phyloP scores from a whole-genome alignment of 2,888 invertebrate genomes.

The Apomyelois bistriatella region DNA sequence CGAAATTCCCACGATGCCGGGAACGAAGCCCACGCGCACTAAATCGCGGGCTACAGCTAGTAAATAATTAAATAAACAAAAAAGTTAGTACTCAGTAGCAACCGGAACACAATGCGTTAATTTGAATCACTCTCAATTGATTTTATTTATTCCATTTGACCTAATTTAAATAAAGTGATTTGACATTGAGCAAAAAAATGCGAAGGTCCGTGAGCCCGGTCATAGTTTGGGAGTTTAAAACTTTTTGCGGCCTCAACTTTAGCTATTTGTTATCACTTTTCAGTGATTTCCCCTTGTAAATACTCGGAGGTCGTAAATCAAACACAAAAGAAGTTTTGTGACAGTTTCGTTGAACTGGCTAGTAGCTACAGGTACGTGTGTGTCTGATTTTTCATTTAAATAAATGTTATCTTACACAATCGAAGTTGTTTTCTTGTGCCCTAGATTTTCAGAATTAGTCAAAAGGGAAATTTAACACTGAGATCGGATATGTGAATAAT shows the following conservation, averaged over 20 bases:
- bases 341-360: conserved; percentile 1
- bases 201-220: background rate
- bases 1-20: too few species aligned
- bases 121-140: too few species aligned
- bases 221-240: conserved; percentile 6
- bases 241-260: conserved; percentile 16
- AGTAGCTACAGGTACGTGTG: background rate
- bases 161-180: conserved; percentile 1
- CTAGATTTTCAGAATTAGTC: too few species aligned
- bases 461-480: too few species aligned
- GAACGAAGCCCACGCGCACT: too few species aligned
- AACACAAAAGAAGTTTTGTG: conserved; percentile 13
- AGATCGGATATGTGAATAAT: too few species aligned
- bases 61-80: too few species aligned
- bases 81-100: too few species aligned
- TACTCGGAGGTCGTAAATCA: conserved; percentile 15
- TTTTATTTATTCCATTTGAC: background rate
- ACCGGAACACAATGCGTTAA: too few species aligned
- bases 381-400: background rate
- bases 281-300: conserved; percentile 20
- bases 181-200: background rate
- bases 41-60: too few species aligned
- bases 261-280: conserved; percentile 24
- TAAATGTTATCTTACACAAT: too few species aligned
- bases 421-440: too few species aligned